Conservation (phyloP, 1,140 invertebrate species). For the Tetramorium parvispinum region DNA sequence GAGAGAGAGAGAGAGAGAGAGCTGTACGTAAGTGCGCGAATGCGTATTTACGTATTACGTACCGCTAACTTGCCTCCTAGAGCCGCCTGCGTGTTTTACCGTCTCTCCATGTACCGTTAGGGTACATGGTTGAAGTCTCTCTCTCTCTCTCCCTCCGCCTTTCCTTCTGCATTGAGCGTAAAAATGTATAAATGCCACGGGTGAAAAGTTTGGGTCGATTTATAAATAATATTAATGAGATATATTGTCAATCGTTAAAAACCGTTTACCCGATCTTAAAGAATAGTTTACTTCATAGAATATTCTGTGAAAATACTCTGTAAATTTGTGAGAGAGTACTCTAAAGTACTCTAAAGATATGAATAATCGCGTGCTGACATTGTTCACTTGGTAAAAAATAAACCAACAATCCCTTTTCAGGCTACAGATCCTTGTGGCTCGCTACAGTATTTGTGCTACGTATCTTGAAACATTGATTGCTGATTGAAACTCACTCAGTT, state of each 20-base stretch:
- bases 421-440: no score
- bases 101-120: constrained; percentile 51
- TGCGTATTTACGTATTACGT: constrained; percentile 26
- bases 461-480: no score
- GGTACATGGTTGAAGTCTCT: not conserved
- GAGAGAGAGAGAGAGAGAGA: not conserved
- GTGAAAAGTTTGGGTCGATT: not conserved
- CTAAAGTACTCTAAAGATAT: no score
- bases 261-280: not conserved
- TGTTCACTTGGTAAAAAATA: no score
- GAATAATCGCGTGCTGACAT: no score
- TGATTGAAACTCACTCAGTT: no score
- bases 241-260: not conserved
- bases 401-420: no score
- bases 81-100: constrained; percentile 21
- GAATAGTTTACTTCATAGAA: no score
- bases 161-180: not conserved
- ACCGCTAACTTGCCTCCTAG: constrained; percentile 37
- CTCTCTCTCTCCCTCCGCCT: not conserved
- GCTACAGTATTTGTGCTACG: no score
- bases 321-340: no score
- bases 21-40: constrained; percentile 37
- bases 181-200: not conserved
- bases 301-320: no score
- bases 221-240: not conserved